Percentiles rank a stretch among this genome's conserved stretches.
Conservation (phyloP, 2,797 vertebrate genomes). For the Cryptoblepharus egeriae region DNA sequence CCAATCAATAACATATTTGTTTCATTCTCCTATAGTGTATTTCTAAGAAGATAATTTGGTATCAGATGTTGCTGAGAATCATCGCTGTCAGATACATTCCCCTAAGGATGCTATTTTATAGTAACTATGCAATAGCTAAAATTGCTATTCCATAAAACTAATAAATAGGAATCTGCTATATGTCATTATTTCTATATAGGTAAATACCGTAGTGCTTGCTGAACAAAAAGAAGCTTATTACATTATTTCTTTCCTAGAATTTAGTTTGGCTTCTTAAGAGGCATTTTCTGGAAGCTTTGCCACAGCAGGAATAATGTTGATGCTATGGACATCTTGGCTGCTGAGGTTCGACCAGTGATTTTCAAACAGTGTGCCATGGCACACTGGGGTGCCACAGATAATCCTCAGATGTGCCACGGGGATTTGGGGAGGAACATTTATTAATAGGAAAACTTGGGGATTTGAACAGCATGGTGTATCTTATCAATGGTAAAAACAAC, state of each 20-base stretch:
- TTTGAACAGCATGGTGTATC: too few species aligned
- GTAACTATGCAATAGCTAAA: too few species aligned
- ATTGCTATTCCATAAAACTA: constrained; percentile 30
- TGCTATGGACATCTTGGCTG: too few species aligned
- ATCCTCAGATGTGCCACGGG: too few species aligned
- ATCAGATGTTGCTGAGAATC: constrained; percentile 30
- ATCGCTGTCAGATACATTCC: constrained; percentile 18
- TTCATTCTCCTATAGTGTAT: constrained; percentile 39
- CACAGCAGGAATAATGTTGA: too few species aligned
- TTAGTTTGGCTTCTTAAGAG: constrained; percentile 33
- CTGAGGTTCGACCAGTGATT: too few species aligned
- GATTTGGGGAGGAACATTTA: too few species aligned
- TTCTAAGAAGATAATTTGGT: constrained; percentile 31
- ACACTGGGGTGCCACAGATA: too few species aligned
- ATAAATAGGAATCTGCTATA: neutral
- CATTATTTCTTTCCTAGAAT: neutral
- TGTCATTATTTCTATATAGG: constrained; percentile 13
- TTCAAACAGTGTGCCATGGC: too few species aligned
- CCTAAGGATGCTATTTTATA: constrained; percentile 22
- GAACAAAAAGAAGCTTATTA: constrained; percentile 4
- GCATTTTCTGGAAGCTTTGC: neutral
- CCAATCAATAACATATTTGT: constrained; percentile 38
- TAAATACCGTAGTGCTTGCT: constrained; percentile 33
- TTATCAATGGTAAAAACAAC: too few species aligned
- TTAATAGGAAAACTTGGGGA: too few species aligned